Evolutionary conservation across 2,113 vertebrate genomes (phyloP).

Genomic region (Pollachius pollachius): DNA sequence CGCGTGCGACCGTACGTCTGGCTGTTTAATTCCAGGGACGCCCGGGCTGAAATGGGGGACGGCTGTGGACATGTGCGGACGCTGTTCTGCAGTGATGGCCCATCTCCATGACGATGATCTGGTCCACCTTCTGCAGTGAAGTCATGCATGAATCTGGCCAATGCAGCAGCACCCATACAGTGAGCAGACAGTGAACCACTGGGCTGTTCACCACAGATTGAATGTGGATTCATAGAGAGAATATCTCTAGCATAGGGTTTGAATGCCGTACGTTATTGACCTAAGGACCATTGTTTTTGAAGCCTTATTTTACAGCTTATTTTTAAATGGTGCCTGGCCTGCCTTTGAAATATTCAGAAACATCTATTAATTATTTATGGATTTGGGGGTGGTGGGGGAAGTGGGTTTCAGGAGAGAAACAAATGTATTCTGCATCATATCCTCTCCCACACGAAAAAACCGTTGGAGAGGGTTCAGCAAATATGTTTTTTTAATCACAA

Average conservation of each 20-base stretch:
- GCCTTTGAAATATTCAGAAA: slow-evolving; percentile 76
- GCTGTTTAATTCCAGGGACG: background rate
- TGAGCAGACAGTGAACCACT: background rate
- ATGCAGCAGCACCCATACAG: slow-evolving; percentile 54
- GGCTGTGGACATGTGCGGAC: background rate
- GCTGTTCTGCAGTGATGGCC: slow-evolving; percentile 46
- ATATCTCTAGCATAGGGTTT: too few relatives aligned
- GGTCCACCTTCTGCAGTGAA: slow-evolving; percentile 48
- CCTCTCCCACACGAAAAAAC: slow-evolving; percentile 16
- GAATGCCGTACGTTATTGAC: too few relatives aligned
- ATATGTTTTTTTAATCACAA: too few relatives aligned
- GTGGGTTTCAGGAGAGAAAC: slow-evolving; percentile 55
- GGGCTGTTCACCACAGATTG: background rate
- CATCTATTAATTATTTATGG: slow-evolving; percentile 73
- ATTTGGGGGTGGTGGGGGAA: slow-evolving; percentile 44
- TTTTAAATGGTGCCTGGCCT: slow-evolving; percentile 55
- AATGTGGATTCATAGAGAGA: slow-evolving; percentile 25
- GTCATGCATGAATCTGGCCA: slow-evolving; percentile 55
- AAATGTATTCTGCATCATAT: slow-evolving; percentile 40
- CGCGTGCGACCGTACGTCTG: too few relatives aligned
- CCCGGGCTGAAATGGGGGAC: too few relatives aligned
- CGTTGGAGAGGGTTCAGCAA: too few relatives aligned
- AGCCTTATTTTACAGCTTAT: slow-evolving; percentile 36
- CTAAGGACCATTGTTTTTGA: slow-evolving; percentile 20
- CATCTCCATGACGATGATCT: slow-evolving; percentile 33